Evolutionary conservation across 2,113 vertebrate genomes (phyloP), one percentile per base, ranked within the genome.

Genomic region (Sclerurus mexicanus): DNA sequence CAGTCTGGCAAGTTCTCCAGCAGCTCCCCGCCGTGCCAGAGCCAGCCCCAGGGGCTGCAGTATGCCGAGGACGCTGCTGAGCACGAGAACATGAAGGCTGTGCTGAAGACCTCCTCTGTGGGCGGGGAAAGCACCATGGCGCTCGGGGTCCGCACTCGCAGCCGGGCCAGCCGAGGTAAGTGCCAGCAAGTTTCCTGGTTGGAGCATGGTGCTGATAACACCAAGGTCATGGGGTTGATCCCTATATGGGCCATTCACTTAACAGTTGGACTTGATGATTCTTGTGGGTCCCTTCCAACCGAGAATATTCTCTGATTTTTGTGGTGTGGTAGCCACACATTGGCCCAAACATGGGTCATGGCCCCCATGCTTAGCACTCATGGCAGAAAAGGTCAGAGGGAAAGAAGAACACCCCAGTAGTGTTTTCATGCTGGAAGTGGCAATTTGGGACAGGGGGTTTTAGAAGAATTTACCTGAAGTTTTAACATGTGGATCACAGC

Each of bases 61-160:
- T 98, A 98, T 0, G 98, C 99, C 0, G 99, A 99, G 95, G 99
- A 99, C 0, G 99, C 97, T 6, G 99, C 98, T 0, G 99, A 99
- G 94, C 99, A 99, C 0, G 99, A 99, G 97, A 99, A 99, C 98
- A 99, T 99, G 99, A 99, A 99, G 96, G 99, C 99, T 0, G 98
- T 99, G 24, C 97, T 99, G 73, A 99, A 98, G 93, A 98, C 98
- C 52, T 98, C 98, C 50, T 98, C 98, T 3, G 21, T 95, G 0
- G 46, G 93, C 0, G 93, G 98, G 31, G 99, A 99, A 46, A 96
- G 92, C 62, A 83, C 97, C 31, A 97, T 98, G 0, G 96, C 97
- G 0, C 98, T 98, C 1, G 99, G 99, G 1, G 85, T 99, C 30
- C 99, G 99, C 19, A 98, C 98, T 1, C 99, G 99, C 58, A 99